Conservation (phyloP, 2,113 vertebrate genomes). For the Pardalotus punctatus region DNA sequence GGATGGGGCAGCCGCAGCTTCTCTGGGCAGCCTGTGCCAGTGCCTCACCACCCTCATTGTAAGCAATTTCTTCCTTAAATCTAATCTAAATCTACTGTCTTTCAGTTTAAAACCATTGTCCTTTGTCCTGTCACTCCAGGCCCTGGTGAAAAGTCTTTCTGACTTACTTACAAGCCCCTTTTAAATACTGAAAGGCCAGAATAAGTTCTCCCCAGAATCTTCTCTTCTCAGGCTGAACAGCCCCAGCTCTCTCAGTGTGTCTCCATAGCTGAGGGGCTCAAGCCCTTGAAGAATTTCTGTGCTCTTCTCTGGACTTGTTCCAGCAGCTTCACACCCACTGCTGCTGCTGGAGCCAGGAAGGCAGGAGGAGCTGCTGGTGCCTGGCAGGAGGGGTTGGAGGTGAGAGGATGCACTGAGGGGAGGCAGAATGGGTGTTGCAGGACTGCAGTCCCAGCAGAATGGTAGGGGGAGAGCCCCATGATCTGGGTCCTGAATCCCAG, state of each 20-base stretch:
- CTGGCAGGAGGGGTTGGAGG: background rate
- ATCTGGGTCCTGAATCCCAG: background rate
- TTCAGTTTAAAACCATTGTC: background rate
- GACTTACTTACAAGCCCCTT: background rate
- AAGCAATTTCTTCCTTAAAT: background rate
- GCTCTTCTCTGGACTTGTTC: background rate
- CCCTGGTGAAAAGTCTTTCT: background rate
- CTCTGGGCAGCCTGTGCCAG: background rate
- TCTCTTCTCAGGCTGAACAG: background rate
- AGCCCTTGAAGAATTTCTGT: background rate
- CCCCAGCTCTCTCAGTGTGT: background rate
- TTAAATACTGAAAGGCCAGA: background rate
- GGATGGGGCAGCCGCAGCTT: no score
- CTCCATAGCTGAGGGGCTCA: background rate
- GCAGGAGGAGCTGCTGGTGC: background rate
- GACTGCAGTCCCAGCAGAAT: background rate
- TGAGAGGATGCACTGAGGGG: background rate
- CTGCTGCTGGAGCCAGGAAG: background rate
- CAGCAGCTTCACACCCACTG: background rate
- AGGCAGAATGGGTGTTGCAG: background rate
- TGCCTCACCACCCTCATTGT: background rate
- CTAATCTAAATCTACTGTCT: background rate
- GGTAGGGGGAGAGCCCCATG: accelerated
- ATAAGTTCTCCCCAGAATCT: background rate
- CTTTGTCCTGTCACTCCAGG: background rate